These are phyloP conservation scores for Spinus pinus DNA, from an alignment of 2,797 vertebrate species.

Conservation along the genomic window DNA sequence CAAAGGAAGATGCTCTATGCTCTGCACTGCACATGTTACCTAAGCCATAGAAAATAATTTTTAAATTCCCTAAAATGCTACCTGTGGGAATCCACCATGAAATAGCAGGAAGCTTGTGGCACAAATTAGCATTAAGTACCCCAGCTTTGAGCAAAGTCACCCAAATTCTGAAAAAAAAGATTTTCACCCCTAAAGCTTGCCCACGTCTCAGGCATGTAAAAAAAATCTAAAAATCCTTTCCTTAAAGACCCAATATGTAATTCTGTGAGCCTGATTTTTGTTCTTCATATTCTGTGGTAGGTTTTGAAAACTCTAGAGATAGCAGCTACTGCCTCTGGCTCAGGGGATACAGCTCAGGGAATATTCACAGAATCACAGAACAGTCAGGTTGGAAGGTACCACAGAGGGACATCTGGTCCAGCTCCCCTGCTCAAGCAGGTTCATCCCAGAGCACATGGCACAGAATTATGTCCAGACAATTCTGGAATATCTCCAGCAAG, in stretches of 20 bases:
- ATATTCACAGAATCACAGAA: background rate
- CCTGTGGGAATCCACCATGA: background rate
- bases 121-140: background rate
- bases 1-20: background rate
- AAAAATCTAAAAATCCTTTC: background rate
- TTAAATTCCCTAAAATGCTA: background rate
- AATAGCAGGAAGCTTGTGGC: background rate
- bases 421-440: background rate
- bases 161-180: background rate
- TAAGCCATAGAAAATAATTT: background rate
- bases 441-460: background rate
- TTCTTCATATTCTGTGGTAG: background rate
- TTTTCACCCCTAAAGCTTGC: background rate
- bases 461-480: background rate
- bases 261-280: background rate
- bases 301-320: background rate
- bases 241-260: background rate
- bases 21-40: background rate
- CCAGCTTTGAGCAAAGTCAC: background rate
- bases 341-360: background rate
- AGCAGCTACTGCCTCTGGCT: background rate
- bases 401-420: background rate
- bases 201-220: fast-evolving
- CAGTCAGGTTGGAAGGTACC: background rate
- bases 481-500: background rate